Evolutionary conservation across 2,888 invertebrate species (phyloP), one percentile per base, ranked within the genome.

Genomic region (Nysson spinosus): DNA sequence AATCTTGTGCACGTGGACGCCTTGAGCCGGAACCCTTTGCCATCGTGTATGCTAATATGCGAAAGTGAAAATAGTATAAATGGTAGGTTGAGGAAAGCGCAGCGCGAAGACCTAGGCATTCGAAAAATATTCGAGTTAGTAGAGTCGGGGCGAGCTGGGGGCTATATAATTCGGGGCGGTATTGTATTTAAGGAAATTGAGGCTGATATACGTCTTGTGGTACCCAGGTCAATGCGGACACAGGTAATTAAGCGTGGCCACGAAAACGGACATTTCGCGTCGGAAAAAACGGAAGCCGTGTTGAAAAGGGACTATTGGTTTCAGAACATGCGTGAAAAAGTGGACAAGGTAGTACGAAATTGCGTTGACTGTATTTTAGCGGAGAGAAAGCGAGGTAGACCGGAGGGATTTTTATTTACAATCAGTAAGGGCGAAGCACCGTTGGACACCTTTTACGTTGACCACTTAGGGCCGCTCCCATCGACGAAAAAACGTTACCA

Each of bases 391-490:
- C 11, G 14, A 24, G 79, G 80, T 3, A 82, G 76, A 42, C 39
- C 63, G 26, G 79, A 83, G 66, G 77, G 80, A 26, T 72, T 73
- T 3, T 50, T 83, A 2, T 44, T 75, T 49, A 55, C 75, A 0
- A 69, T 82, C 2, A 49, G 63, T 2, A 84, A 83, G 49, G 80
- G 74, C 14, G 70, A 66, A 4, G 22, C 17, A 1, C 83, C 81
- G 4, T 47, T 83, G 0, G 51, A 77, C 19, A 82, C 78, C 0
- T 79, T 76, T 42, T 85, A 85, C 52, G 50, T 80, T 1, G 84
- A 84, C 54, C 81, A 83, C 56, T 30, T 83, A 12, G 80, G 83
- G 32, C 84, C 83, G 5, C 47, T 85, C 39, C 52, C 55, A 3
- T 61, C 72, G 5, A 83, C 82, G 0, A 64, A 64, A 17, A 83